Conservation (phyloP, 2,888 invertebrate species). For the Rhingia campestris region DNA sequence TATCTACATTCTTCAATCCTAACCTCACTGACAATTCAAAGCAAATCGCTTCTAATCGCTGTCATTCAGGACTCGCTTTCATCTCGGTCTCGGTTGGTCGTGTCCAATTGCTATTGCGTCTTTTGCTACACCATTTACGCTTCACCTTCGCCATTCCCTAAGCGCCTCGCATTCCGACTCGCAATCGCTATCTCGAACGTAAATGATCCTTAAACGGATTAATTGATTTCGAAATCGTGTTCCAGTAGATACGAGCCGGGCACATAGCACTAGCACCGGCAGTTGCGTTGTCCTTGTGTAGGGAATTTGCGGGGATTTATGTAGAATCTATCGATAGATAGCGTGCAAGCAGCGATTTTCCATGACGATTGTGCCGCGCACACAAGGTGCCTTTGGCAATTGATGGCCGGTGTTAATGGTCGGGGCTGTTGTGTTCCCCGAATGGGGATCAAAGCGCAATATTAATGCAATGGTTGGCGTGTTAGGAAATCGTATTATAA, state of each 20-base stretch:
- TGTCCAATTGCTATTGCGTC: slow-evolving; percentile 9
- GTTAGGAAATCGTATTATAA: slow-evolving; percentile 51
- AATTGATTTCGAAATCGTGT: slow-evolving; percentile 54
- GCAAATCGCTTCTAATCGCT: background rate
- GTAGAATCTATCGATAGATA: slow-evolving; percentile 28
- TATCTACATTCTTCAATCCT: background rate
- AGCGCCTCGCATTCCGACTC: slow-evolving; percentile 19
- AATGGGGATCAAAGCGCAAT: slow-evolving; percentile 13
- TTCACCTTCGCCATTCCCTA: background rate
- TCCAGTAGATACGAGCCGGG: background rate
- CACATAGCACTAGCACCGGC: background rate
- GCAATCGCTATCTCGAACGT: slow-evolving; percentile 32
- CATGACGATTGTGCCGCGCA: slow-evolving; percentile 24
- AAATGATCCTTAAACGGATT: slow-evolving; percentile 52
- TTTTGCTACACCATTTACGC: background rate
- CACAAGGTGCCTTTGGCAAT: slow-evolving; percentile 35
- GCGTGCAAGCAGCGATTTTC: slow-evolving; percentile 47
- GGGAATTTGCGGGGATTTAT: slow-evolving; percentile 18
- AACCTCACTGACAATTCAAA: slow-evolving; percentile 9
- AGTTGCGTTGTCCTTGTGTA: slow-evolving; percentile 7
- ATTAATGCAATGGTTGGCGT: slow-evolving; percentile 38
- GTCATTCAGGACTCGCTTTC: background rate
- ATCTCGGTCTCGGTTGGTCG: slow-evolving; percentile 5
- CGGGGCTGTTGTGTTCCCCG: background rate
- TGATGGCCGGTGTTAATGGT: slow-evolving; percentile 43